These are phyloP conservation scores for Nothocercus nigrocapillus DNA, from an alignment of 2,113 vertebrate species.

Conservation along the genomic window DNA sequence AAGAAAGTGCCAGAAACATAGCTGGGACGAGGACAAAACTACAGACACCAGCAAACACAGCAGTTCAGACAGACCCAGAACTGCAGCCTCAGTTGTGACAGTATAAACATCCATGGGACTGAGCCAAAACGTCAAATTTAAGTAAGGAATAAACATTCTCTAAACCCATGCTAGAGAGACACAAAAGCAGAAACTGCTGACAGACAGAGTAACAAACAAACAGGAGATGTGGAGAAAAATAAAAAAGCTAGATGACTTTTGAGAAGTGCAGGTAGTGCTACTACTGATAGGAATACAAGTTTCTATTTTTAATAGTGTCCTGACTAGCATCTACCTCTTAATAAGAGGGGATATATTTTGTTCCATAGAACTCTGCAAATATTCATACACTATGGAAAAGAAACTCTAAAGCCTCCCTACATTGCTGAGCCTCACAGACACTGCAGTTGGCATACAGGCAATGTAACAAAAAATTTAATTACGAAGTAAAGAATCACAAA, in stretches of 20 bases:
- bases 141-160: neutral
- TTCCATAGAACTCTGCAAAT: neutral
- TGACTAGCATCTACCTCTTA: neutral
- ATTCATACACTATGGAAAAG: neutral
- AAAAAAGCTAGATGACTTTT: neutral
- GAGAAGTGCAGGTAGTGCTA: neutral
- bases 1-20: neutral
- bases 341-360: neutral
- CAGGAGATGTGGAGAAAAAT: neutral
- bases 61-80: neutral
- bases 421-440: neutral
- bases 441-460: neutral
- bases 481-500: neutral
- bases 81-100: neutral
- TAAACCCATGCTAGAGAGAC: neutral
- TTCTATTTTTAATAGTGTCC: neutral
- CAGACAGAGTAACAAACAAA: neutral
- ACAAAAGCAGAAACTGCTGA: neutral
- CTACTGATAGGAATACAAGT: neutral
- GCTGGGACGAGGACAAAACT: neutral
- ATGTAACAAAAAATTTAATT: neutral
- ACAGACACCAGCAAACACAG: neutral
- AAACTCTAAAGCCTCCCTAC: neutral
- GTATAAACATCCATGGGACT: neutral
- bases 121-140: neutral